Conservation (phyloP, 2,888 invertebrate species). For the Axea sp. region DNA sequence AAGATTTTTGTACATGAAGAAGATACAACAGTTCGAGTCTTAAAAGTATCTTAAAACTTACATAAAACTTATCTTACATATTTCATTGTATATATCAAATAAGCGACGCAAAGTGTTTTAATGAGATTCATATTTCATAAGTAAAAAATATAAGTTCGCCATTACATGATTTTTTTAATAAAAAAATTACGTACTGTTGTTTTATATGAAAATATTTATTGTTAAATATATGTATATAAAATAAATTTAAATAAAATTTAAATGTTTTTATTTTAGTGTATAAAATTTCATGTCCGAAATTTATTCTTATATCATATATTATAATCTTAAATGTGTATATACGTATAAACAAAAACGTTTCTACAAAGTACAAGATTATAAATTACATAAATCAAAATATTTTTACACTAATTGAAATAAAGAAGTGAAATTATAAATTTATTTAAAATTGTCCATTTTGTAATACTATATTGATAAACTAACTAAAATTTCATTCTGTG, state of each 20-base stretch:
- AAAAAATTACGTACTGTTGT: neutral
- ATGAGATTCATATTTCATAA: constrained; percentile 14
- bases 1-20: constrained; percentile 66
- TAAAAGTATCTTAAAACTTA: constrained; percentile 67
- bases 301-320: neutral
- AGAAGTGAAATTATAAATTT: too few species aligned
- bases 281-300: constrained; percentile 7
- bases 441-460: too few species aligned
- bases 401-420: too few species aligned
- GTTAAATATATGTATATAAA: neutral
- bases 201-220: constrained; percentile 9
- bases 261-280: neutral
- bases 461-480: too few species aligned
- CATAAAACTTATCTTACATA: neutral
- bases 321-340: constrained; percentile 2
- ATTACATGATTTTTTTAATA: neutral
- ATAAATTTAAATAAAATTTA: constrained; percentile 9
- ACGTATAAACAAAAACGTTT: constrained; percentile 27
- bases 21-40: constrained; percentile 70
- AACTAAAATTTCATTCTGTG: too few species aligned
- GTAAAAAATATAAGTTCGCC: constrained; percentile 6
- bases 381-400: too few species aligned
- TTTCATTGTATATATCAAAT: constrained; percentile 23
- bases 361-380: constrained; percentile 35
- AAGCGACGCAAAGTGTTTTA: constrained; percentile 2